Base-by-base conservation (phyloP, 1,140 invertebrate genomes). In the Chrysopa pallens region DNA sequence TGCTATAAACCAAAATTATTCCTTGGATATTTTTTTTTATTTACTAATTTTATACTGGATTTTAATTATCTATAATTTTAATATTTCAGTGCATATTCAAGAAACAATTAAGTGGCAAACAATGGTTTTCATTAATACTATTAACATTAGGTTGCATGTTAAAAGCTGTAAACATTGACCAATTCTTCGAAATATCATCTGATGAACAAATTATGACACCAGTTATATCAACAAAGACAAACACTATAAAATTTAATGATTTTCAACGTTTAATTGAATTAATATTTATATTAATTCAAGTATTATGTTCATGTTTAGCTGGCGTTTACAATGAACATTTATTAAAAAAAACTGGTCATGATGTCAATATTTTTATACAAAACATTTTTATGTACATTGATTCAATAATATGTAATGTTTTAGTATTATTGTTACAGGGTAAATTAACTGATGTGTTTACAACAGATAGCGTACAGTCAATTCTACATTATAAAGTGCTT, bases 261-360 rank as follows among this genome's bases (percentile, higher is more conserved):
- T 70, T 23, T 23, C 17, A 23, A 23, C 17, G 5, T 23, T 2
- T 23, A 23, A 23, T 23, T 23, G 17, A 78, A 53, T 69, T 80
- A 17, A 43, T 87, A 9, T 73, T 85, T 8, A 85, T 90, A 46
- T 63, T 78, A 46, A 72, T 84, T 35, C 78, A 95, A 74, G 82
- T 88, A 27, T 74, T 93, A 45, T 93, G 83, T 52, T 96, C 91
- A 0, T 95, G 89, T 50, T 65, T 93, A 50, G 92, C 92, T 11
- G 91, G 92, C 12, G 92, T 95, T 8, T 97, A 95, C 59, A 96
- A 95, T 61, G 92, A 97, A 62, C 93, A 89, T 64, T 64, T 97
- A 33, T 63, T 97, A 0, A 97, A 97, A 69, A 76, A 74, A 27
- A 76, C 80, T 48, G 85, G 84, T 23, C 72, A 74, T 9, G 74